phyloP scores from a whole-genome alignment of 2,888 invertebrate genomes.

The Trisateles emortualis region DNA sequence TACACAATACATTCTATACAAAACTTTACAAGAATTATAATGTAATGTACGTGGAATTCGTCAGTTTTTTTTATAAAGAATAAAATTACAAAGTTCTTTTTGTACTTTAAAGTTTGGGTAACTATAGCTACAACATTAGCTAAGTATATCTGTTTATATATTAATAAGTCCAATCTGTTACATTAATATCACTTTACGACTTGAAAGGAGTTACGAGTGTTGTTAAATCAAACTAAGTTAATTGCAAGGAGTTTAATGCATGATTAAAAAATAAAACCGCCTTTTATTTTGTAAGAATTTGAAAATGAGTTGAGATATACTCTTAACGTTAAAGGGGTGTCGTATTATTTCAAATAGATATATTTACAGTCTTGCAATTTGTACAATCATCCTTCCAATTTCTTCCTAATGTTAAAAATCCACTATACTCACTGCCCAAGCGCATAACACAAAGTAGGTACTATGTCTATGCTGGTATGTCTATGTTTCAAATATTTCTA shows the following conservation, averaged over 20 bases:
- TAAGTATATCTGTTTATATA: constrained; percentile 12
- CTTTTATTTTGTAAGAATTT: background rate
- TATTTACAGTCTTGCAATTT: constrained; percentile 81
- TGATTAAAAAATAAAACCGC: background rate
- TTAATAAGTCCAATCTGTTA: constrained; percentile 6
- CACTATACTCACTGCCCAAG: background rate
- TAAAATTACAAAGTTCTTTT: constrained; percentile 49
- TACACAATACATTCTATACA: constrained; percentile 37
- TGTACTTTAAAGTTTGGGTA: constrained; percentile 55
- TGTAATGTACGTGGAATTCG: constrained; percentile 41
- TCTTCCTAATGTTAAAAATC: constrained; percentile 58
- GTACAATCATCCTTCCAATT: constrained; percentile 75
- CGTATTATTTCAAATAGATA: constrained; percentile 47
- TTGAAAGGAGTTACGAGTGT: background rate
- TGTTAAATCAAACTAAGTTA: background rate
- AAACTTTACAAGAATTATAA: constrained; percentile 34
- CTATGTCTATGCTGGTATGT: too few species aligned
- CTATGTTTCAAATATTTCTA: too few species aligned
- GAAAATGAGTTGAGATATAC: constrained; percentile 21
- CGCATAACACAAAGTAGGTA: background rate
- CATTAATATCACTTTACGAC: constrained; percentile 1
- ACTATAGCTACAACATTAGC: constrained; percentile 22
- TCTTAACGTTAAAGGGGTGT: constrained; percentile 28
- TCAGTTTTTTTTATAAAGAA: constrained; percentile 38
- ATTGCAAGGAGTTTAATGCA: background rate